Evolutionary conservation across 1,140 invertebrate genomes (phyloP), one percentile per base, ranked within the genome.

Genomic region (Hylyphantes graminicola): DNA sequence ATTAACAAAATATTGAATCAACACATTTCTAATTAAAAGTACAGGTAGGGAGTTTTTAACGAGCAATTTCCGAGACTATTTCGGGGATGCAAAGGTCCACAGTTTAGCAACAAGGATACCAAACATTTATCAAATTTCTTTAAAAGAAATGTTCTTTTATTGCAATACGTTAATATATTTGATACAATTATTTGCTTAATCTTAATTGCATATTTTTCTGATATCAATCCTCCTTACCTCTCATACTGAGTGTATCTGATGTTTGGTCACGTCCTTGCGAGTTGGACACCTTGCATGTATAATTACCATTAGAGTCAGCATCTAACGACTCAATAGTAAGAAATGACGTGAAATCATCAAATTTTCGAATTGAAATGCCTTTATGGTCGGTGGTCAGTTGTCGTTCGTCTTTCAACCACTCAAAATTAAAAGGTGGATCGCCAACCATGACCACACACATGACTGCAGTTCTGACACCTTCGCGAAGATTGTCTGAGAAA

Each of bases 401-500:
- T 21, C 50, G 10, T 6, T 72, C 79, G 65, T 87, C 85, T 72
- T 87, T 87, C 5, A 82, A 48, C 87, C 87, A 87, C 86, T 55
- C 10, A 19, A 87, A 86, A 4, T 86, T 55, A 53, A 87, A 87
- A 19, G 87, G 87, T 50, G 84, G 83, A 85, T 86, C 79, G n/a
- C 87, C 87, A 21, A 73, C 70, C 8, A 75, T 84, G 10, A 87
- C 86, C 2, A 84, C 55, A 54, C 87, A 87, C 10, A 92, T 92
- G 51, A 94, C 89, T 87, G 91, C 91, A 50, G 91, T 90, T 85
- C 91, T 90, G 81, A 91, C 94, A 63, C 94, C 94, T 87, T 93
- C 92, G 64, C 93, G 92, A 73, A 94, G 92, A 35, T 93, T 92
- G 1, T 57, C 63, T 11, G 86, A 50, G 65, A 87, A 87, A 15